Conservation (phyloP, 2,113 vertebrate genomes). For the Canis aureus region DNA sequence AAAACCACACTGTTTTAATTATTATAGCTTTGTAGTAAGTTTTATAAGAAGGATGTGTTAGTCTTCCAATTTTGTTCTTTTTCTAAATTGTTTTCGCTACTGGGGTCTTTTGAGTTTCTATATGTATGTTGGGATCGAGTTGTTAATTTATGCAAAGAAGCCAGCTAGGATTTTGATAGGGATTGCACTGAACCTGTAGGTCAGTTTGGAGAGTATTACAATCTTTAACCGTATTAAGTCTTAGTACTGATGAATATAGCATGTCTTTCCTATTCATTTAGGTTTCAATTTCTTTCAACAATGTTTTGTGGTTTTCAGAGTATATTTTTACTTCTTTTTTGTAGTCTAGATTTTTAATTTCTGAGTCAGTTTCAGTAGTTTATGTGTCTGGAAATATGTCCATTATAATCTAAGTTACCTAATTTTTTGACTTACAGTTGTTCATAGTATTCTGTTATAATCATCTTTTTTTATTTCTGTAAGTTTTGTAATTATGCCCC, state of each 20-base stretch:
- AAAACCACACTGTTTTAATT: neutral
- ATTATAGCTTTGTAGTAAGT: neutral
- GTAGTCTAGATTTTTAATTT: neutral
- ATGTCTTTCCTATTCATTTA: neutral
- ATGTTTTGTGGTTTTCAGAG: neutral
- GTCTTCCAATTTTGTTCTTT: neutral
- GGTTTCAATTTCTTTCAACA: neutral
- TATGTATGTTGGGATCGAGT: too few relatives aligned
- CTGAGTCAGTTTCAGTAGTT: neutral
- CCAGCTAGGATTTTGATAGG: neutral
- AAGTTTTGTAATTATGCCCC: neutral
- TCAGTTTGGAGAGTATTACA: neutral
- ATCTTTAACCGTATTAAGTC: neutral
- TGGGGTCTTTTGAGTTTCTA: too few relatives aligned
- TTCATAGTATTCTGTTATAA: neutral
- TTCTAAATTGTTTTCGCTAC: too few relatives aligned
- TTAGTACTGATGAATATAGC: neutral
- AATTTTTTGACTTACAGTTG: neutral
- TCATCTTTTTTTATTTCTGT: neutral
- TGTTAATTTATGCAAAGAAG: too few relatives aligned
- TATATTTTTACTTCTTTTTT: neutral
- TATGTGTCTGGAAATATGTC: neutral
- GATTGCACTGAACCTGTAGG: neutral
- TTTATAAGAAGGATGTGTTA: neutral
- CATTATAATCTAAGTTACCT: neutral